A percentile compares a stretch with the other conserved stretches of the same genome.
Conservation (phyloP, 2,888 invertebrate genomes). For the Trissolcus brochymenae region DNA sequence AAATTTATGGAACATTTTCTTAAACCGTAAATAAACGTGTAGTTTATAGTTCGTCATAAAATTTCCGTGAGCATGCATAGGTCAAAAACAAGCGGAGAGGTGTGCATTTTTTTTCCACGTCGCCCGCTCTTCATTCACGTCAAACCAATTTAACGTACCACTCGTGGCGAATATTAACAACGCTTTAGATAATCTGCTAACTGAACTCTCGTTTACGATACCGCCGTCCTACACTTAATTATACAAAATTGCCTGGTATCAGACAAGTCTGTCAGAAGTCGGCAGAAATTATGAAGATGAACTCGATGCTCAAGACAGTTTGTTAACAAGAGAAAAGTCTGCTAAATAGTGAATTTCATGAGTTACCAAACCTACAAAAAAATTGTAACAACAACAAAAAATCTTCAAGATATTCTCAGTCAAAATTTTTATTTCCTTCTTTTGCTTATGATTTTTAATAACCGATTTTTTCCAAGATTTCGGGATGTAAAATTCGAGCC, state of each 20-base stretch:
- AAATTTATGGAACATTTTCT: not conserved
- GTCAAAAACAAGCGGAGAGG: no score
- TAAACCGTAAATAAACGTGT: not conserved
- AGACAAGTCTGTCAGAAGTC: constrained; percentile 25
- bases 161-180: constrained; percentile 24
- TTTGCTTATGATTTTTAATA: no score
- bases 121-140: not conserved
- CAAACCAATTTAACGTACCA: constrained; percentile 9
- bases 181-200: constrained; percentile 26
- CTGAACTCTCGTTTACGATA: constrained; percentile 22
- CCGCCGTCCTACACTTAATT: constrained; percentile 32
- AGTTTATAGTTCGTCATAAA: no score
- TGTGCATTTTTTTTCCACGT: not conserved
- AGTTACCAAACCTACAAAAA: not conserved
- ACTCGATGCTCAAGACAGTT: not conserved
- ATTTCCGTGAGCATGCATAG: no score
- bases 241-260: constrained; percentile 33
- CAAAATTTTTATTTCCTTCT: no score
- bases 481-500: not conserved
- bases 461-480: no score
- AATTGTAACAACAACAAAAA: not conserved
- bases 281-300: constrained; percentile 31
- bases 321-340: constrained; percentile 1
- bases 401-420: no score
- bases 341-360: not conserved